Conservation (phyloP, 92 coral and sea anemone species). For the Porites divaricata region DNA sequence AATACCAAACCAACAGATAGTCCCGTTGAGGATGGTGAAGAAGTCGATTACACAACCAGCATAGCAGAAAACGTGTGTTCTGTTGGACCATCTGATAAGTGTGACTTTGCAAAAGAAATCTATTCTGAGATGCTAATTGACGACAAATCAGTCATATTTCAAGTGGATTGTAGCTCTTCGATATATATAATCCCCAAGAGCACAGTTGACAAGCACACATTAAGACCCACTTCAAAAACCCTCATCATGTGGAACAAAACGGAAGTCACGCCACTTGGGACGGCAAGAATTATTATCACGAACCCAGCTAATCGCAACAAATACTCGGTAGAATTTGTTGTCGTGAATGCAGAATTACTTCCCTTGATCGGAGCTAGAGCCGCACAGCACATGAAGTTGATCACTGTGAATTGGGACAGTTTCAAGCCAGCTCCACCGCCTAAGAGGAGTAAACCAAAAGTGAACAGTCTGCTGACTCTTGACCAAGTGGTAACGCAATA, state of each 20-base stretch:
- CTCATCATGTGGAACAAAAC: slow-evolving; percentile 55
- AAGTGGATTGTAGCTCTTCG: slow-evolving; percentile 37
- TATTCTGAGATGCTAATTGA: slow-evolving; percentile 30
- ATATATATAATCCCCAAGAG: slow-evolving; percentile 21
- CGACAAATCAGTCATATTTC: slow-evolving; percentile 27
- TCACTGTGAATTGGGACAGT: slow-evolving; percentile 40
- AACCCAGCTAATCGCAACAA: slow-evolving; percentile 47
- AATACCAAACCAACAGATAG: too few species aligned
- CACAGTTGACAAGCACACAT: not conserved
- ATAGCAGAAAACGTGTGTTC: slow-evolving; percentile 16
- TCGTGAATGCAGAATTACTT: slow-evolving; percentile 41
- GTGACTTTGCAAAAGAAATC: slow-evolving; percentile 22
- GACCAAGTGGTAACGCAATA: too few species aligned
- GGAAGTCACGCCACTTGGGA: slow-evolving; percentile 41
- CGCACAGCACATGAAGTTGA: slow-evolving; percentile 47
- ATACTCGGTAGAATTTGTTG: slow-evolving; percentile 49
- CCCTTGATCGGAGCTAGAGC: slow-evolving; percentile 52
- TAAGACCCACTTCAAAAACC: slow-evolving; percentile 23
- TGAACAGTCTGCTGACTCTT: too few species aligned
- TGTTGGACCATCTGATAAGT: not conserved
- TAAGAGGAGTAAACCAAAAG: too few species aligned
- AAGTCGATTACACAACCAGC: not conserved
- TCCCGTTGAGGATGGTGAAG: not conserved
- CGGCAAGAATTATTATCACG: slow-evolving; percentile 9
- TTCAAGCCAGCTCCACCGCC: not conserved